These are phyloP conservation scores for Labeo rohita DNA, from an alignment of 2,113 vertebrate species.

Conservation along the genomic window DNA sequence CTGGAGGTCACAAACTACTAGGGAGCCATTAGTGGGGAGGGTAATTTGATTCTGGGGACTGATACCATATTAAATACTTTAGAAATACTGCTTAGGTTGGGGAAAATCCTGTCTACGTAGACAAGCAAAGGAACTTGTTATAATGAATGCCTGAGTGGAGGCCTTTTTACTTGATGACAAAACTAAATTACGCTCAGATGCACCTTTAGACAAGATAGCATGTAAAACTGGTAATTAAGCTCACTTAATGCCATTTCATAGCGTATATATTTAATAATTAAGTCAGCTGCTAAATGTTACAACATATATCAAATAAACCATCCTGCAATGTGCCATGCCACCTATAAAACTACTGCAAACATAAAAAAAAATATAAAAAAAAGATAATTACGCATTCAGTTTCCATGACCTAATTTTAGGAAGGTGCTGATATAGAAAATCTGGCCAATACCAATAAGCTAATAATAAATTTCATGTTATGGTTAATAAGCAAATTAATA, in stretches of 20 bases:
- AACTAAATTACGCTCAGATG: conserved; percentile 41
- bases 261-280: background rate
- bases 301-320: background rate
- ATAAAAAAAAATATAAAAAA: background rate
- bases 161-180: conserved; percentile 47
- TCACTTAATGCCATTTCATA: background rate
- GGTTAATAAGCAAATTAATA: background rate
- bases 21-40: conserved; percentile 51
- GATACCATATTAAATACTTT: conserved; percentile 60
- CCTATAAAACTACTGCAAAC: background rate
- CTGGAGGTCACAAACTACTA: conserved; percentile 48
- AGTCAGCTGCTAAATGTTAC: background rate
- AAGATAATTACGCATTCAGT: background rate
- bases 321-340: background rate
- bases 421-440: background rate
- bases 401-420: background rate
- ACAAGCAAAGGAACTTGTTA: conserved; percentile 47
- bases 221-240: background rate
- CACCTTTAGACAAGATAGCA: background rate
- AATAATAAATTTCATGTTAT: background rate
- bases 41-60: conserved; percentile 56
- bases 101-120: conserved; percentile 50
- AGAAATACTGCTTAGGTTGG: conserved; percentile 54
- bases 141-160: conserved; percentile 36
- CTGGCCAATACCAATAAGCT: background rate